Percentiles rank a stretch among this genome's conserved stretches.
Conservation (phyloP, 2,113 vertebrate genomes). For the Pseudois nayaur region DNA sequence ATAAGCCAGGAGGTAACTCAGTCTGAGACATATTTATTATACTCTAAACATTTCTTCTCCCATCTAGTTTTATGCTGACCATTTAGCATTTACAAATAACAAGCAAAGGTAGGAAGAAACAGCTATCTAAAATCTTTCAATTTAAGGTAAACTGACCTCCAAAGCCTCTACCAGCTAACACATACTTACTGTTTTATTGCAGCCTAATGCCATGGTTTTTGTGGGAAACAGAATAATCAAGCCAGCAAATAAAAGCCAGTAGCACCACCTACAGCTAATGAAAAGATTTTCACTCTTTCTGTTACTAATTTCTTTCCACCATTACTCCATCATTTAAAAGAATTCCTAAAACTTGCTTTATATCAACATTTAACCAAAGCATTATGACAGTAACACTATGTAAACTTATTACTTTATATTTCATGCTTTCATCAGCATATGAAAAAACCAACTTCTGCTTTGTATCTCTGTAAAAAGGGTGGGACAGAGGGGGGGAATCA, state of each 20-base stretch:
- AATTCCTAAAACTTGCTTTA: slow-evolving; percentile 23
- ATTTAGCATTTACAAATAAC: slow-evolving; percentile 41
- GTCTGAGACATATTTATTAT: background rate
- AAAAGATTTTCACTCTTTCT: background rate
- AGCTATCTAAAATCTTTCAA: slow-evolving; percentile 24
- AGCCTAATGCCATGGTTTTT: background rate
- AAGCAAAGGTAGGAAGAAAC: slow-evolving; percentile 23
- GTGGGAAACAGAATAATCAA: background rate
- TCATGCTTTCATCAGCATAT: slow-evolving; percentile 21
- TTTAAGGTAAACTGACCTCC: slow-evolving; percentile 27
- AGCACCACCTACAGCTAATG: slow-evolving; percentile 30
- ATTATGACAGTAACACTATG: background rate
- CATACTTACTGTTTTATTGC: background rate
- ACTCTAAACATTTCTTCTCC: background rate
- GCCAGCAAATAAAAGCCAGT: slow-evolving; percentile 17
- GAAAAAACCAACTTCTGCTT: slow-evolving; percentile 15
- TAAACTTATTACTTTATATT: slow-evolving; percentile 20
- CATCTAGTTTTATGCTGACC: slow-evolving; percentile 25
- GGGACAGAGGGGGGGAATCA: background rate
- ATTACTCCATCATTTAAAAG: slow-evolving; percentile 31
- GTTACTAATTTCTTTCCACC: background rate
- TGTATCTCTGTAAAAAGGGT: background rate
- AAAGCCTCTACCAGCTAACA: background rate
- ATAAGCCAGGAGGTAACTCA: background rate
- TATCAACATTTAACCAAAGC: slow-evolving; percentile 40